Conservation (phyloP, 2,888 invertebrate species). For the Spilarctia lutea region DNA sequence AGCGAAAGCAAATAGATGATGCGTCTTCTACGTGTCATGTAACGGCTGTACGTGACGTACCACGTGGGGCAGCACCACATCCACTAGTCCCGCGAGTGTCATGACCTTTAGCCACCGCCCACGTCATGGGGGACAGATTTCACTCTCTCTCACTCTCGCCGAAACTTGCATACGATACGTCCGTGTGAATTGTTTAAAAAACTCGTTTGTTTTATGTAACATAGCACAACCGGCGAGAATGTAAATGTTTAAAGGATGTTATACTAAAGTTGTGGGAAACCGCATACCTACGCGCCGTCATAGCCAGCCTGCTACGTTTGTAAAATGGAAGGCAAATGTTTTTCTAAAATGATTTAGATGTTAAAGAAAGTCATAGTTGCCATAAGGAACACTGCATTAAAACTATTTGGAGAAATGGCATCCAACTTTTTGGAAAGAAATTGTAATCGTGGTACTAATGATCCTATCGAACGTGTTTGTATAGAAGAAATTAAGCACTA, state of each 20-base stretch:
- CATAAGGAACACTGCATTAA: not conserved
- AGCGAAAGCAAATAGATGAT: constrained; percentile 1
- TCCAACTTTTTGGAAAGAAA: not conserved
- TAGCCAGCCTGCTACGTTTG: not conserved
- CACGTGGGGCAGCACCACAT: not conserved
- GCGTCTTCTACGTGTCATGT: not conserved
- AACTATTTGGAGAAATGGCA: not conserved
- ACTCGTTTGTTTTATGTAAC: constrained; percentile 21
- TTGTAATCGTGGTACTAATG: not conserved
- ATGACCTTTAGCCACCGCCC: constrained; percentile 24
- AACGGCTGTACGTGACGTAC: not conserved
- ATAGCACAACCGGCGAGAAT: constrained; percentile 6
- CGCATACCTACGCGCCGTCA: not conserved
- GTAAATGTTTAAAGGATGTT: constrained; percentile 5
- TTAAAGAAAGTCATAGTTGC: not conserved
- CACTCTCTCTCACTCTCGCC: constrained; percentile 32
- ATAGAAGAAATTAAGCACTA: not conserved
- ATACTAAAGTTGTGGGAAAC: not conserved
- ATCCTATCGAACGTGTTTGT: not conserved
- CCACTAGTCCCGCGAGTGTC: not conserved
- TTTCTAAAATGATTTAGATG: not conserved
- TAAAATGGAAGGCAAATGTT: not conserved
- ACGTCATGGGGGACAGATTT: constrained; percentile 22
- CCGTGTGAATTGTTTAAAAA: constrained; percentile 15
- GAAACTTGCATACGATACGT: constrained; percentile 14